Conservation (phyloP, 2,888 invertebrate genomes). For the Saturnia japonica region DNA sequence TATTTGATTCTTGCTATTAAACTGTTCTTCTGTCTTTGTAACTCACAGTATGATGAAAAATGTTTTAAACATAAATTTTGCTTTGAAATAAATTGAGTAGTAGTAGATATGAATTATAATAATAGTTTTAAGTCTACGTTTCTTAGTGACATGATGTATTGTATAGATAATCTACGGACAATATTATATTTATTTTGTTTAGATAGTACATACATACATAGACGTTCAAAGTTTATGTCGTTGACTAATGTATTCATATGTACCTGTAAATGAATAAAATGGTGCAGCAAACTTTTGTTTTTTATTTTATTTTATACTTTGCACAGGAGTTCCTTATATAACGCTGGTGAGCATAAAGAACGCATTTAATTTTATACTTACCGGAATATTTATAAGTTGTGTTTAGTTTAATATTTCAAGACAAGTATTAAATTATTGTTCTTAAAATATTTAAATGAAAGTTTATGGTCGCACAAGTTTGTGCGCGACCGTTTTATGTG, state of each 20-base stretch:
- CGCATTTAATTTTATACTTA: no score
- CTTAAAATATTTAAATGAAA: no score
- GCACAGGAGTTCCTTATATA: no score
- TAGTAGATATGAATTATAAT: constrained; percentile 15
- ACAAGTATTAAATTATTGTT: no score
- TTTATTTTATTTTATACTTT: no score
- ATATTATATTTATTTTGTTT: constrained; percentile 73
- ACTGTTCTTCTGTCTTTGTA: constrained; percentile 65
- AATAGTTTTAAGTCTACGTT: constrained; percentile 40
- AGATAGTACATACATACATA: constrained; percentile 71
- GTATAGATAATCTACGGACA: constrained; percentile 70
- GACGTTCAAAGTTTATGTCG: constrained; percentile 79
- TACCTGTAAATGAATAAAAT: constrained; percentile 72
- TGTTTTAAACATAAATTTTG: constrained; percentile 32
- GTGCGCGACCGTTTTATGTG: no score
- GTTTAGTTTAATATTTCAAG: no score
- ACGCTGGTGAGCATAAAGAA: no score
- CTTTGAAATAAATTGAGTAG: constrained; percentile 36
- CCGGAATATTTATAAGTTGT: no score
- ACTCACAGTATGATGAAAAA: constrained; percentile 35
- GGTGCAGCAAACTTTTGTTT: constrained; percentile 56
- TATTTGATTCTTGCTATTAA: constrained; percentile 9
- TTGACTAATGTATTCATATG: constrained; percentile 77
- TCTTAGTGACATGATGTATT: constrained; percentile 67
- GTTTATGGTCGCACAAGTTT: no score